Base-by-base conservation (phyloP, 2,113 vertebrate genomes). In the Poicephalus gulielmi region DNA sequence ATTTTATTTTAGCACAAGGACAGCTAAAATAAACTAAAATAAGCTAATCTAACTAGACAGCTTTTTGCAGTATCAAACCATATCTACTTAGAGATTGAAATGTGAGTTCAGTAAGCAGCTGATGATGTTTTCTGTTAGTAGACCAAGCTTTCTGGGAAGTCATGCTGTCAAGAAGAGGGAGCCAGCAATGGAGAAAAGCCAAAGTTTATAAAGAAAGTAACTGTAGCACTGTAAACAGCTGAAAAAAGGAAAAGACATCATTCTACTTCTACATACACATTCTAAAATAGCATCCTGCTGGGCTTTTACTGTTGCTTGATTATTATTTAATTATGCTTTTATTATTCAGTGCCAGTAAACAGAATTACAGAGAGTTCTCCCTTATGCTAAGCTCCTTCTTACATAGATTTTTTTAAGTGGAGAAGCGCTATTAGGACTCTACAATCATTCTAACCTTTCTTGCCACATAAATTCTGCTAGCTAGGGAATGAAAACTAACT, bases 271-370 rank as follows among this genome's bases (percentile, higher is more conserved):
- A 60, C 13, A 62, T 69, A 14, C 13, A 16, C 41, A 53, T 85
- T 88, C 49, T 82, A 60, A 94, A 84, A 81, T 41, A 89, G 18
- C 28, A 91, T 55, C 27, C 33, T 76, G 16, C 9, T 13, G 1
- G 17, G 9, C 20, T 71, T 23, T 75, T 73, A 53, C 31, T 75
- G 55, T 68, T 78, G 7, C 59, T 73, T 78, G 52, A 59, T 91
- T 85, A 63, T 57, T 88, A 23, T 86, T 94, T 78, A n/a, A 84
- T 89, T 85, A 78, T 52, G 30, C 37, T 83, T 95, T 94, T 93
- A 53, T 71, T 76, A 85, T 82, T 95, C 52, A 64, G 17, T 68
- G 39, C 13, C 41, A 76, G 50, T 82, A 89, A 90, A 79, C n/a
- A 85, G 31, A 77, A 44, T 24, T 30, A 77, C 57, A 89, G 79